Base-by-base conservation (phyloP, 23 tunicate species). In the Ciona savignyi region DNA sequence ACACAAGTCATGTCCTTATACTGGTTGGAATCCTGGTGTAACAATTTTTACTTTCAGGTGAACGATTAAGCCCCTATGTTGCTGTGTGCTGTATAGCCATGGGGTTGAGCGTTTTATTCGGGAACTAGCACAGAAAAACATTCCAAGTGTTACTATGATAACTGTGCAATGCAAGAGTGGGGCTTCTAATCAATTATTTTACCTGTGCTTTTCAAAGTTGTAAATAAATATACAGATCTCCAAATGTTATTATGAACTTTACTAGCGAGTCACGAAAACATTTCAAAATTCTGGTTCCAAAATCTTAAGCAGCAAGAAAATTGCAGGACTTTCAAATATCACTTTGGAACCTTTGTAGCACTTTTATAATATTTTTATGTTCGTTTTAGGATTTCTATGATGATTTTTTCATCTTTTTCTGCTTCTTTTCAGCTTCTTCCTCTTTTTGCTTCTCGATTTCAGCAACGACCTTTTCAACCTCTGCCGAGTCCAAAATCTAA, bases 51-150 rank as follows among this genome's bases (percentile, higher is more conserved):
- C 22, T 80, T 86, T 56, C 74, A 86, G 93, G 97, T 70, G 99
- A 95, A 72, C 72, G 99, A 81, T 75, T 89, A 48, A 83, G 92
- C 65, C 99, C 99, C 0, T 95, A 95, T 73, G 99, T 95, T 9
- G 87, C 96, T 15, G 1, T 95, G 35, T 75, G 86, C 60, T 91
- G 97, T 51, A 51, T 91, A 62, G 97, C 97, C 0, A 91, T 91
- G 97, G 97, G 91, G 65, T 67, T 91, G 23, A 91, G 91, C 48
- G 86, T 91, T 35, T 68, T 91, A 3, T 80, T 91, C 49, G 84
- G 80, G 80, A 42, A 42, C 15, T 42, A 42, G 15, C 9, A 15
- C 15, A 6, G 56, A 42, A 42, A 42, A 42, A 42, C 11, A 6
- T 42, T 42, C 56, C 15, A 6, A 6, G 11, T 15, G 15, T 6